Base-by-base conservation (phyloP, 2,888 invertebrate species). In the Ormyrus pomaceus region DNA sequence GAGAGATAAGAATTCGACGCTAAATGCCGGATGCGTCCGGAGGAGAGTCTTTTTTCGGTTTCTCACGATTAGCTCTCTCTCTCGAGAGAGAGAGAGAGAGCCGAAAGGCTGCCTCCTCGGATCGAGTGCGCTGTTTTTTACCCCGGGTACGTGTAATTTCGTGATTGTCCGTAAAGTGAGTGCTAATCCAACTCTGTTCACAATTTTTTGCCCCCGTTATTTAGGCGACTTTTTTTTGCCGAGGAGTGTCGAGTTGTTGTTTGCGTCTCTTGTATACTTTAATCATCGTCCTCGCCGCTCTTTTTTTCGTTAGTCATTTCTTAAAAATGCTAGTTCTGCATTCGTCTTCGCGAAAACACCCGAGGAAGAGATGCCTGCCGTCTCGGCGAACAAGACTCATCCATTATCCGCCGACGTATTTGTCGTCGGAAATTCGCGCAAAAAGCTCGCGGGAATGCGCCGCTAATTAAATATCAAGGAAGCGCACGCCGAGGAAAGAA, bases 1-100 rank as follows among this genome's bases (percentile, higher is more conserved):
- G 51, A 5, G 19, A 61, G 66, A 73, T 55, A 59, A 71, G 76
- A 83, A 83, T 83, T 80, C 79, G 80, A 77, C 45, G 66, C 61
- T 82, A 82, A 82, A 81, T 82, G 84, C 83, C 82, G 82, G 80
- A 84, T 83, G 81, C 77, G 78, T 70, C 56, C 55, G 9, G 19
- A 66, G 75, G 62, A 77, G 34, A 34, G 79, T 59, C 65, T 75
- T 80, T 69, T 72, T 82, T 77, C 53, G 75, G 58, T 79, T 83
- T 83, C 83, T 82, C 83, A 83, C 83, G 81, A 79, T 75, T 77
- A 77, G 62, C 64, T 68, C 10, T 6, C 48, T 34, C 50, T 13
- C 55, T 46, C 13, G 51, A 45, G 34, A 34, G 3, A 34, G 34
- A 34, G 34, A 34, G 34, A 34, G 34, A 34, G 34, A 51, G 4